Evolutionary conservation across 1,140 invertebrate genomes (phyloP), one percentile per base, ranked within the genome.

Genomic region (Heliconius melpomene): DNA sequence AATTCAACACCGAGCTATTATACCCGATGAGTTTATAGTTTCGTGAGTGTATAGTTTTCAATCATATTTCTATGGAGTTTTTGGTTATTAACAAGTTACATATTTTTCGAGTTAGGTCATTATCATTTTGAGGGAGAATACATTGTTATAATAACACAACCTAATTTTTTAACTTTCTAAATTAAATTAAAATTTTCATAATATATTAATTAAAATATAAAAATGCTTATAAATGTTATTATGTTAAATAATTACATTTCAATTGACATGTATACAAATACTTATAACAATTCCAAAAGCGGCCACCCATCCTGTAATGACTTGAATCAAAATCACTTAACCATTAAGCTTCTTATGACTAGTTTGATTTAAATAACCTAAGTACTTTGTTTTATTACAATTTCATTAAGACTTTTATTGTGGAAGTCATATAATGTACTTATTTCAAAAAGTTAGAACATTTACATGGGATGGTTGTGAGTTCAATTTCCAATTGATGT

Each of bases 161-260:
- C 60, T 66, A 29, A 16, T 66, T 66, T 29, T 13, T 11, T 11
- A 29, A 13, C 9, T 9, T 57, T 9, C 52, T 54, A n/a, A 54
- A 54, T 54, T n/a, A 54, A 54, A 20, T 52, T 52, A 3, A 52
- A 18, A 18, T 52, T 5, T 52, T 52, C 50, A 52, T 20, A 18
- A 52, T 57, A 29, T 29, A 29, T 66, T 66, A 66, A 66, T 66
- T 66, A 16, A 26, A 26, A 66, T 66, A 66, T 13, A 26, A 66
- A 66, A 66, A 66, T 66, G 60, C 60, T 26, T 6, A 66, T 66
- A 66, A 66, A 66, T 66, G 60, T 60, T 23, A n/a, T 54, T 54
- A 60, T 60, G n/a, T 13, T 26, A 66, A 66, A 26, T 26, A 13
- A 29, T 13, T 26, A 29, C 11, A 29, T 66, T 29, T 29, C 26